These are phyloP conservation scores for Nothobranchius kuhntae DNA, from an alignment of 2,113 vertebrate genomes.

Conservation along the genomic window DNA sequence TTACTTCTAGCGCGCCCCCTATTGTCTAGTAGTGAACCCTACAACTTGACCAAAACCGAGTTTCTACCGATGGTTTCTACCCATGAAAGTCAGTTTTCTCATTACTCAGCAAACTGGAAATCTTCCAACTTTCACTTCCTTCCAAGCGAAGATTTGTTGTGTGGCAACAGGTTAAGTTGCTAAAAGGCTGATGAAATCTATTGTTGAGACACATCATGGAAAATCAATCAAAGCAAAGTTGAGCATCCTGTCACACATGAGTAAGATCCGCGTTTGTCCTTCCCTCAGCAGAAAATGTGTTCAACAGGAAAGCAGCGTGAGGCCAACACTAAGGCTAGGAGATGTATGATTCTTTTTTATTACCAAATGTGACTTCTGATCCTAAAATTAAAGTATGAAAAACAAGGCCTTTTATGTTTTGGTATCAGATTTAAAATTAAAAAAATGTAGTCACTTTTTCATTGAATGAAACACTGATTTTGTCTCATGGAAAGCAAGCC, in stretches of 20 bases:
- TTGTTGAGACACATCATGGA: conserved; percentile 8
- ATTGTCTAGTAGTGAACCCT: conserved; percentile 19
- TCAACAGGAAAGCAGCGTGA: conserved; percentile 28
- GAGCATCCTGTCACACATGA: conserved; percentile 13
- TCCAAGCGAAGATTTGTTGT: not conserved
- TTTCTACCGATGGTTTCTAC: too few species aligned
- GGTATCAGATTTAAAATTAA: too few species aligned
- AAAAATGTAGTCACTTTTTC: too few species aligned
- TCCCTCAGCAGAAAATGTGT: conserved; percentile 29
- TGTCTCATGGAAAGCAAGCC: too few species aligned
- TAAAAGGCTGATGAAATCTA: not conserved
- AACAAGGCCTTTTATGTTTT: too few species aligned
- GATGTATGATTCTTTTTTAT: too few species aligned
- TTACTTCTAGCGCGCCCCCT: conserved; percentile 25
- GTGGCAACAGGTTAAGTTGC: not conserved
- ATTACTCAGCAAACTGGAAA: conserved; percentile 12
- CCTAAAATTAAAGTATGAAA: too few species aligned
- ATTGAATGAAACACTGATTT: too few species aligned
- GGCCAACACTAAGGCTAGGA: conserved; percentile 23
- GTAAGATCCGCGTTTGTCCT: conserved; percentile 28
- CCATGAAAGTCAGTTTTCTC: not conserved
- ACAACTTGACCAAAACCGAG: not conserved
- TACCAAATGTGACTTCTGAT: too few species aligned
- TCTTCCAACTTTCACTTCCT: not conserved
- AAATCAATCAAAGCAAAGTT: conserved; percentile 9